phyloP scores from a whole-genome alignment of 2,797 vertebrate genomes.

The Falco concolor region DNA sequence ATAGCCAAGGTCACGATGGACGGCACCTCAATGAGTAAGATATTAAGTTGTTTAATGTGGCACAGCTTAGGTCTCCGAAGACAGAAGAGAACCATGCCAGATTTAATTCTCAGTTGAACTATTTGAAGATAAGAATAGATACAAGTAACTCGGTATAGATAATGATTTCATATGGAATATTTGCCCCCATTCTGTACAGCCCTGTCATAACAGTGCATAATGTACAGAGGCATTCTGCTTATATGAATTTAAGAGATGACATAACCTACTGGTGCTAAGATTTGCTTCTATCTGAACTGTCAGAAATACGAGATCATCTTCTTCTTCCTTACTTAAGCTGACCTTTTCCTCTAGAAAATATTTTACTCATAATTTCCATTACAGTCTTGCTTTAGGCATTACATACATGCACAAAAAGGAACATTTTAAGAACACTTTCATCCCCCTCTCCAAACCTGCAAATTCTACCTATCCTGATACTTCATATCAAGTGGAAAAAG shows the following conservation, averaged over 20 bases:
- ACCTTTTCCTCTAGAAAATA: constrained; percentile 33
- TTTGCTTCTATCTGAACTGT: constrained; percentile 40
- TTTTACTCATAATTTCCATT: constrained; percentile 33
- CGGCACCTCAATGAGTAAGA: constrained; percentile 5
- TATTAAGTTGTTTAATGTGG: not conserved
- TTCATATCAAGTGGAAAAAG: not conserved
- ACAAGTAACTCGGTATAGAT: not conserved
- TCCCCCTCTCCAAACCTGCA: not conserved
- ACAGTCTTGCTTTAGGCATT: not conserved
- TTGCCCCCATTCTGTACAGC: not conserved
- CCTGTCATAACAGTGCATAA: constrained; percentile 30
- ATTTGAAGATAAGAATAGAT: constrained; percentile 37
- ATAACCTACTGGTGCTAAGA: constrained; percentile 29
- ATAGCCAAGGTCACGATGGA: constrained; percentile 53
- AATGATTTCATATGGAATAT: not conserved
- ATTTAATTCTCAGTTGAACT: constrained; percentile 1
- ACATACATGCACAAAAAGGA: not conserved
- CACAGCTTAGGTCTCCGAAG: not conserved
- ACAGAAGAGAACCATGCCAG: not conserved
- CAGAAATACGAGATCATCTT: constrained; percentile 38
- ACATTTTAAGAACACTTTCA: not conserved
- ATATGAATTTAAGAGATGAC: constrained; percentile 46
- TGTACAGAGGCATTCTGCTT: not conserved
- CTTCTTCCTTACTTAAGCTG: constrained; percentile 6
- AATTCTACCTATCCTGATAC: not conserved